phyloP scores from a whole-genome alignment of 1,140 invertebrate genomes.

The Drosophila ananassae region DNA sequence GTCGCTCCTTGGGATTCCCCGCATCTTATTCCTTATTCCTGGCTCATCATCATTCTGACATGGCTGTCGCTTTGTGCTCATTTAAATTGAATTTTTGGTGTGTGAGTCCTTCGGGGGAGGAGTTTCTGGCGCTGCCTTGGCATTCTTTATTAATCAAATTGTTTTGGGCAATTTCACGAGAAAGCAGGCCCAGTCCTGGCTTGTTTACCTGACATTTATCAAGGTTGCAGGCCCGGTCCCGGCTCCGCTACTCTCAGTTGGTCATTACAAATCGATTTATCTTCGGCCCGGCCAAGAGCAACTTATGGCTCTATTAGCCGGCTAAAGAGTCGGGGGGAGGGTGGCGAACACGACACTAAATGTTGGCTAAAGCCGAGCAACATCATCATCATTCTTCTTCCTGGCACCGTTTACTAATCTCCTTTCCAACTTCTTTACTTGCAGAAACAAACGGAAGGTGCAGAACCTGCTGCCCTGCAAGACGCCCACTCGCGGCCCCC shows the following conservation, averaged over 20 bases:
- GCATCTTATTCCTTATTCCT: neutral
- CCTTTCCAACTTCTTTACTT: conserved; percentile 45
- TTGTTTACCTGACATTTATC: conserved; percentile 73
- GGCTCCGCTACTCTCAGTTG: conserved; percentile 21
- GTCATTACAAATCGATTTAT: conserved; percentile 83
- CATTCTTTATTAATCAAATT: conserved; percentile 73
- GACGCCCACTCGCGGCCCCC: conserved; percentile 86
- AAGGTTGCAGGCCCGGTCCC: conserved; percentile 10
- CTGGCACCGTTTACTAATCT: conserved; percentile 21
- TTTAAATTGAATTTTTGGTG: conserved; percentile 77
- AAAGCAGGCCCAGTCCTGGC: conserved; percentile 17
- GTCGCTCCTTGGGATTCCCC: conserved; percentile 22
- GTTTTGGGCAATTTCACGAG: conserved; percentile 39
- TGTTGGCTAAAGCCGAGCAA: conserved; percentile 35
- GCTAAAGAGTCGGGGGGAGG: neutral
- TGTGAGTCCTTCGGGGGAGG: neutral
- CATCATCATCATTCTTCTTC: conserved; percentile 55
- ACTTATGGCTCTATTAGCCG: conserved; percentile 72
- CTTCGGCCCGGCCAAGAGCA: conserved; percentile 47
- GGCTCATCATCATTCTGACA: conserved; percentile 45
- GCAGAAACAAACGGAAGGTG: conserved; percentile 90
- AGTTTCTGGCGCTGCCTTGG: conserved; percentile 7
- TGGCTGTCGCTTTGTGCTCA: conserved; percentile 59
- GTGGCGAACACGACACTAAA: conserved; percentile 8
- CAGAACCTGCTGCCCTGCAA: conserved; percentile 89